A percentile compares a stretch with the other conserved stretches of the same genome.
Evolutionary conservation across 2,888 invertebrate genomes (phyloP).

Genomic region (Andrena bucephala): DNA sequence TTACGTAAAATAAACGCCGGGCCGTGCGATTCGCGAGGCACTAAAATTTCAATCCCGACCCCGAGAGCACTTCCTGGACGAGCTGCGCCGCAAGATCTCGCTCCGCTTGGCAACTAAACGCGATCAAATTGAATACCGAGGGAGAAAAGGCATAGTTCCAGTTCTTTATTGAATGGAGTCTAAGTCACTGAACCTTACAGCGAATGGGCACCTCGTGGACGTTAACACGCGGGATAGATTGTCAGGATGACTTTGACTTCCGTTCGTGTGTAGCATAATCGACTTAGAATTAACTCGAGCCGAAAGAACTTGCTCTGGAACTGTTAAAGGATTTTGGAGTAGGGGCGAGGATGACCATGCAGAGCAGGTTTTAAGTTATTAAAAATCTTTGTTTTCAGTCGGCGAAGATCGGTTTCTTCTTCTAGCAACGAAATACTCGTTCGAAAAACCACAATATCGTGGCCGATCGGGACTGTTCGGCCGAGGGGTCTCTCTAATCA

Average conservation of each 20-base stretch:
- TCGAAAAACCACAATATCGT: constrained; percentile 35
- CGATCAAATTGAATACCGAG: background rate
- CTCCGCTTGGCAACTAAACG: constrained; percentile 8
- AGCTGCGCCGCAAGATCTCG: constrained; percentile 1
- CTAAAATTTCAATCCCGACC: constrained; percentile 33
- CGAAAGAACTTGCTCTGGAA: too few species aligned
- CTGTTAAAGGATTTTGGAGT: too few species aligned
- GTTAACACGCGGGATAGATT: background rate
- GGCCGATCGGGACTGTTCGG: constrained; percentile 15
- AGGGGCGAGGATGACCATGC: too few species aligned
- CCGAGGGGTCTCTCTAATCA: constrained; percentile 59
- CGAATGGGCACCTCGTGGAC: background rate
- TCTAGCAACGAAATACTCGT: constrained; percentile 21
- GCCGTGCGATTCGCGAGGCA: background rate
- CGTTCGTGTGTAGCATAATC: background rate
- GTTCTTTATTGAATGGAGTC: background rate
- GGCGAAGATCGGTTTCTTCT: background rate
- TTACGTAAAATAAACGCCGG: constrained; percentile 24
- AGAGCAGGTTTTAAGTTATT: too few species aligned
- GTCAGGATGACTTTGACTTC: background rate
- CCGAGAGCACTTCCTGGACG: constrained; percentile 15
- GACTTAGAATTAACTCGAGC: too few species aligned
- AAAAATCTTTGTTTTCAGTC: background rate
- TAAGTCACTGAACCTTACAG: background rate
- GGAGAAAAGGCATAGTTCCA: background rate